A percentile compares a stretch with the other conserved stretches of the same genome.
Conservation (phyloP, 2,888 invertebrate species). For the Eristalis tenax region DNA sequence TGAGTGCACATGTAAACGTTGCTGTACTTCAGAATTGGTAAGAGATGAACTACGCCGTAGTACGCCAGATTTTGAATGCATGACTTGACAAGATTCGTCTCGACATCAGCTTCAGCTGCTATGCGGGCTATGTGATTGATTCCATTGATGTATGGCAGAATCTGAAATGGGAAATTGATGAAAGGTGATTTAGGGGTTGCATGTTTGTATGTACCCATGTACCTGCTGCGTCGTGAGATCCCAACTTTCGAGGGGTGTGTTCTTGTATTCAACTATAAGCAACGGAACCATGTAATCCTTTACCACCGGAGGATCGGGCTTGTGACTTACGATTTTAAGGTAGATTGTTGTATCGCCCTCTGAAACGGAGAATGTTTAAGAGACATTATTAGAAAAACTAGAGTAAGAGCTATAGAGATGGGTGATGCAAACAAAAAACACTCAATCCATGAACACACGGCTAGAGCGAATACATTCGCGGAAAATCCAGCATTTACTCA, state of each 20-base stretch:
- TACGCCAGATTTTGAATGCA: constrained; percentile 96
- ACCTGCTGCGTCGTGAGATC: constrained; percentile 97
- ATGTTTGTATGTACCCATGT: neutral
- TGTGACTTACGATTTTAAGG: constrained; percentile 91
- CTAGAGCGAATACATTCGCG: neutral
- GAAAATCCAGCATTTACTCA: constrained; percentile 78
- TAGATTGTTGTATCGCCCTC: constrained; percentile 94
- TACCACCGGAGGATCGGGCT: constrained; percentile 90
- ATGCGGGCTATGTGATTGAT: constrained; percentile 95
- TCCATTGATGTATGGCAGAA: constrained; percentile 92
- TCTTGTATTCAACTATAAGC: constrained; percentile 85
- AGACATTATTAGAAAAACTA: neutral
- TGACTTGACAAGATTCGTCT: constrained; percentile 95
- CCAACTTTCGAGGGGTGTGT: constrained; percentile 89
- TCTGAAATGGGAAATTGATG: constrained; percentile 70
- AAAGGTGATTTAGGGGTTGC: neutral
- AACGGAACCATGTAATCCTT: constrained; percentile 95
- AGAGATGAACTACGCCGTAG: constrained; percentile 87
- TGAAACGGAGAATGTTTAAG: constrained; percentile 75
- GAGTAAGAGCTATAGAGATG: too few species aligned
- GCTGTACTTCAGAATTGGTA: constrained; percentile 92
- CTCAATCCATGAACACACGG: neutral
- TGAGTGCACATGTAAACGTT: constrained; percentile 93
- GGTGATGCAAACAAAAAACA: too few species aligned
- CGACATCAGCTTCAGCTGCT: constrained; percentile 94